Evolutionary conservation across 2,888 invertebrate species (phyloP).

Genomic region (Dione vanillae): DNA sequence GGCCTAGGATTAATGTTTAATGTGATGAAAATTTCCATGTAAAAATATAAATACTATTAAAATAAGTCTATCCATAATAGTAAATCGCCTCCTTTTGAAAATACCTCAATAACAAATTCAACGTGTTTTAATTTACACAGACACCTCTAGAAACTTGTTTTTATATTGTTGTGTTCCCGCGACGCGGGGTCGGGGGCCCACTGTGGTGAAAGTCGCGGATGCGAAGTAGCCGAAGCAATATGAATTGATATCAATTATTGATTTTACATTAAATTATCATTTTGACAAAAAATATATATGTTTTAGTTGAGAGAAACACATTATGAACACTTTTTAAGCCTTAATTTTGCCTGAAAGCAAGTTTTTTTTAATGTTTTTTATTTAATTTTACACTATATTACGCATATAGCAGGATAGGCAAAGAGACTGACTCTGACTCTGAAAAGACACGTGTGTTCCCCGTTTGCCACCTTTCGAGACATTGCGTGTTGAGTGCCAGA

Average conservation of each 20-base stretch:
- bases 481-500: no score
- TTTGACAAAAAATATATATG: slow-evolving; percentile 23
- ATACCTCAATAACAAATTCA: slow-evolving; percentile 80
- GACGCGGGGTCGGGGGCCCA: slow-evolving; percentile 13
- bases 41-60: slow-evolving; percentile 83
- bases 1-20: slow-evolving; percentile 80
- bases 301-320: slow-evolving; percentile 17
- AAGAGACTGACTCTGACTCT: no score
- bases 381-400: no score
- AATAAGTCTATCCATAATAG: slow-evolving; percentile 82
- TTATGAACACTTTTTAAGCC: neutral
- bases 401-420: no score
- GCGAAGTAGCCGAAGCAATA: slow-evolving; percentile 24
- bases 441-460: no score
- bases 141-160: slow-evolving; percentile 47
- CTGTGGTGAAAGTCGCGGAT: slow-evolving; percentile 47
- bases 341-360: neutral
- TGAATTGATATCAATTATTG: slow-evolving; percentile 38
- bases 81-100: slow-evolving; percentile 82
- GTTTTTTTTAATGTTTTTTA: neutral
- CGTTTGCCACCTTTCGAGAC: no score
- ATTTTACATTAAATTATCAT: slow-evolving; percentile 39
- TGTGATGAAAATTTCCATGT: slow-evolving; percentile 84
- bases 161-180: slow-evolving; percentile 41
- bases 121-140: slow-evolving; percentile 68